These are phyloP conservation scores for Torymus auratus DNA, from an alignment of 2,888 invertebrate species.

Conservation along the genomic window DNA sequence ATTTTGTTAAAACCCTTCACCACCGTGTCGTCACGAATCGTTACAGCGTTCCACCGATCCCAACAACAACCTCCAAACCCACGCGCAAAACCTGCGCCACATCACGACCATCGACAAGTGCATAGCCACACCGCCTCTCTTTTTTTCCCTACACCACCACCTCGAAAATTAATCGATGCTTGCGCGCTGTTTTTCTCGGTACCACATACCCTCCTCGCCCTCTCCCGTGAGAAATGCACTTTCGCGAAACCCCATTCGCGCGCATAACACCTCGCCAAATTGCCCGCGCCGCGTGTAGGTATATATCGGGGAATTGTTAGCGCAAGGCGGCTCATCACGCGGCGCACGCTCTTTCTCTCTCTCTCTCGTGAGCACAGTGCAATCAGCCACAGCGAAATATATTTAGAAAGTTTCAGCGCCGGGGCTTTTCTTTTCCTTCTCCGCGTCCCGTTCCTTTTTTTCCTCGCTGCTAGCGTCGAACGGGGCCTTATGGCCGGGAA, in stretches of 20 bases:
- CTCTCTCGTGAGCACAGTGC: background rate
- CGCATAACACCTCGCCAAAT: no score
- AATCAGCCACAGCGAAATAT: conserved; percentile 36
- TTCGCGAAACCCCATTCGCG: conserved; percentile 15
- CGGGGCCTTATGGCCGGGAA: background rate
- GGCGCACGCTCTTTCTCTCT: background rate
- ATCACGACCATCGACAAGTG: no score
- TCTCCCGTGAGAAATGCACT: conserved; percentile 40
- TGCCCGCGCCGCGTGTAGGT: conserved; percentile 15
- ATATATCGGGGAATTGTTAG: background rate
- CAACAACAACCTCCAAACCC: no score
- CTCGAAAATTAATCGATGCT: background rate
- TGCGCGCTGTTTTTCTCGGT: background rate
- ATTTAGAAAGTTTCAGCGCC: conserved; percentile 46
- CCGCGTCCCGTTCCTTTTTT: background rate
- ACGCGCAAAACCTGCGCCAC: no score
- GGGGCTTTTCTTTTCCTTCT: background rate
- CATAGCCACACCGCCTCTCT: no score
- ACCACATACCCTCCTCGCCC: background rate
- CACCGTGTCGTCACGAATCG: no score
- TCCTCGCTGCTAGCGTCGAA: background rate
- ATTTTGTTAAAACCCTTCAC: no score
- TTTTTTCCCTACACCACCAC: no score
- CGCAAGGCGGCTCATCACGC: conserved; percentile 32
- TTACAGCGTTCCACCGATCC: no score